These are phyloP conservation scores for Drosophila affinis DNA, from an alignment of 2,888 invertebrate genomes.

Conservation along the genomic window DNA sequence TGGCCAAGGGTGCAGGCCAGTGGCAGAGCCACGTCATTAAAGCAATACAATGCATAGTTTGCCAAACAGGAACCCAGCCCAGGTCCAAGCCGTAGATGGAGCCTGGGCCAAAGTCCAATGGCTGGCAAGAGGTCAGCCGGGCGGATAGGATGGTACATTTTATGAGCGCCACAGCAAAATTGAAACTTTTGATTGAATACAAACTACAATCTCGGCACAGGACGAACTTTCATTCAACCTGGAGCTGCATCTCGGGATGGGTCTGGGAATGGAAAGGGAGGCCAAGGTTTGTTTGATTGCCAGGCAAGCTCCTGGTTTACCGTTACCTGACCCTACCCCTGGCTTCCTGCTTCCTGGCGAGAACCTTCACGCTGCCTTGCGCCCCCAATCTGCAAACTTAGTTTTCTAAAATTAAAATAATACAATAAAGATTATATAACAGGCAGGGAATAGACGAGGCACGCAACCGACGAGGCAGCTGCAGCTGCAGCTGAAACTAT, in stretches of 20 bases:
- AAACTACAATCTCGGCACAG: constrained; percentile 66
- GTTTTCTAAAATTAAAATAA: constrained; percentile 76
- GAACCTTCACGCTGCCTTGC: constrained; percentile 32
- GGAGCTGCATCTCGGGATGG: constrained; percentile 18
- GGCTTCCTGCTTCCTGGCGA: constrained; percentile 3
- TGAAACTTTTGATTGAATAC: constrained; percentile 78
- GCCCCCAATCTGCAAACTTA: constrained; percentile 49
- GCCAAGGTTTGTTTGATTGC: constrained; percentile 21
- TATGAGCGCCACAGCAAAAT: constrained; percentile 63
- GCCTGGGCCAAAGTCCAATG: constrained; percentile 18
- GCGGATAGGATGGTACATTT: constrained; percentile 38
- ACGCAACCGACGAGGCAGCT: background rate
- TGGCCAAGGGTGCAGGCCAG: constrained; percentile 23
- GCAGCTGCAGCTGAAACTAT: constrained; percentile 15
- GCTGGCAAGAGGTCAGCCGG: constrained; percentile 41
- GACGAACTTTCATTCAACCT: constrained; percentile 49
- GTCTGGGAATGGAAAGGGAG: background rate
- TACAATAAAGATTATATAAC: constrained; percentile 72
- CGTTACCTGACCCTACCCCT: constrained; percentile 34
- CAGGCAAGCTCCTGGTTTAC: constrained; percentile 37
- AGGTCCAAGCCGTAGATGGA: background rate
- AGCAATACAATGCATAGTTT: constrained; percentile 68
- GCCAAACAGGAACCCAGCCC: constrained; percentile 35
- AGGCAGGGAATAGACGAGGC: constrained; percentile 37
- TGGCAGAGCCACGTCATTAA: constrained; percentile 59